Percentiles rank a stretch among this genome's conserved stretches.
Conservation (phyloP, 2,797 vertebrate genomes). For the Platalea minor region DNA sequence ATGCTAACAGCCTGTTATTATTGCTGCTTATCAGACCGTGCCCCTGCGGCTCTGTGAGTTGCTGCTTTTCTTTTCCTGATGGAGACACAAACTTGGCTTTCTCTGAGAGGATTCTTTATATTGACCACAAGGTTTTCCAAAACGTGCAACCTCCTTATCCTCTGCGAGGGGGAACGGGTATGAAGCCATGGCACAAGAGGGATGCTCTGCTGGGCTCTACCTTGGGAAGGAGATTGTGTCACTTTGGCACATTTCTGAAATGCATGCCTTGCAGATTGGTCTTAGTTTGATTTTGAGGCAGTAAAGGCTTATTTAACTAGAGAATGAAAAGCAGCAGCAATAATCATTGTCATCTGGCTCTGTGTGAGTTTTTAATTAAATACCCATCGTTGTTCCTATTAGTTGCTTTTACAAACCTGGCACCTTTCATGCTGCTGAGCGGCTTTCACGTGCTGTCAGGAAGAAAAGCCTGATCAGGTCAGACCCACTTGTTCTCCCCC, state of each 20-base stretch:
- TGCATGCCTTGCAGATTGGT: not conserved
- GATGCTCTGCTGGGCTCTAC: not conserved
- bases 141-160: not conserved
- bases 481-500: not conserved
- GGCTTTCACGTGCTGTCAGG: not conserved
- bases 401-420: not conserved
- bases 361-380: constrained; percentile 2
- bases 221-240: not conserved
- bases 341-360: not conserved
- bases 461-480: not conserved
- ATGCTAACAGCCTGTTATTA: not conserved
- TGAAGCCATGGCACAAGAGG: not conserved
- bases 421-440: not conserved
- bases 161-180: fast-evolving
- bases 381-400: not conserved
- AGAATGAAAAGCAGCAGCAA: not conserved
- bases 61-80: not conserved
- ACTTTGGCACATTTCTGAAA: not conserved
- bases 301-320: not conserved
- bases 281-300: not conserved
- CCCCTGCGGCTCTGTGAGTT: fast-evolving
- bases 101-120: not conserved
- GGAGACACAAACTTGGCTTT: not conserved
- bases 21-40: not conserved
- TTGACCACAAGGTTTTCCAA: not conserved